Evolutionary conservation across 2,888 invertebrate genomes (phyloP).

Genomic region (Amblyteles armatorius): DNA sequence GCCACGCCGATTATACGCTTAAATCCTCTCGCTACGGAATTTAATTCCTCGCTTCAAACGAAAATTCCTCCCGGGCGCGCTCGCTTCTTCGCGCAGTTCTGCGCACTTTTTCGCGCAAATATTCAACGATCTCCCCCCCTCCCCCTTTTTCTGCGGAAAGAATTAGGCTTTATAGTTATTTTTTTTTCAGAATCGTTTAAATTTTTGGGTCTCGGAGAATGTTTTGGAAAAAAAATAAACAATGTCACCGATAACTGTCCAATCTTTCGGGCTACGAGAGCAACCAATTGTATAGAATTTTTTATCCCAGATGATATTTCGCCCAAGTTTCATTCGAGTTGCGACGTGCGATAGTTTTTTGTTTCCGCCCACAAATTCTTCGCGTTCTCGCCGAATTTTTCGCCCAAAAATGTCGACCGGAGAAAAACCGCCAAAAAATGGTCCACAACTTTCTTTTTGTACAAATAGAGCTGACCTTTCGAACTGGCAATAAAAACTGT

Average conservation of each 20-base stretch:
- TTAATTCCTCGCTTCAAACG: not conserved
- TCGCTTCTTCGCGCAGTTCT: not conserved
- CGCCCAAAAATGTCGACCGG: not conserved
- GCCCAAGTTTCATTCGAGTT: too few species aligned
- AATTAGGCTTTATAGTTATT: too few species aligned
- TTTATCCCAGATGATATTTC: too few species aligned
- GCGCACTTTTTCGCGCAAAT: not conserved
- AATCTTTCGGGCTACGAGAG: too few species aligned
- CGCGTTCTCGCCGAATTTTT: not conserved
- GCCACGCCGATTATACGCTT: not conserved
- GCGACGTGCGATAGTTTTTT: too few species aligned
- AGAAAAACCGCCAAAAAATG: not conserved
- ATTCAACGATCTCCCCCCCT: not conserved
- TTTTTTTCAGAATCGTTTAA: too few species aligned
- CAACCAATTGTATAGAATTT: too few species aligned
- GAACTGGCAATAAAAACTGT: not conserved
- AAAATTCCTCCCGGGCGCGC: not conserved
- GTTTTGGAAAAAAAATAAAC: too few species aligned
- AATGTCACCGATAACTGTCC: too few species aligned
- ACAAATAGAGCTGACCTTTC: not conserved
- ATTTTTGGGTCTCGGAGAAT: too few species aligned
- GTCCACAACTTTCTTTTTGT: not conserved
- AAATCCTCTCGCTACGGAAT: not conserved
- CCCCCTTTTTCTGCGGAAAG: too few species aligned
- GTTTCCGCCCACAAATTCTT: too few species aligned